phyloP scores from a whole-genome alignment of 2,888 invertebrate species.

The Hirtodrosophila cameraria region DNA sequence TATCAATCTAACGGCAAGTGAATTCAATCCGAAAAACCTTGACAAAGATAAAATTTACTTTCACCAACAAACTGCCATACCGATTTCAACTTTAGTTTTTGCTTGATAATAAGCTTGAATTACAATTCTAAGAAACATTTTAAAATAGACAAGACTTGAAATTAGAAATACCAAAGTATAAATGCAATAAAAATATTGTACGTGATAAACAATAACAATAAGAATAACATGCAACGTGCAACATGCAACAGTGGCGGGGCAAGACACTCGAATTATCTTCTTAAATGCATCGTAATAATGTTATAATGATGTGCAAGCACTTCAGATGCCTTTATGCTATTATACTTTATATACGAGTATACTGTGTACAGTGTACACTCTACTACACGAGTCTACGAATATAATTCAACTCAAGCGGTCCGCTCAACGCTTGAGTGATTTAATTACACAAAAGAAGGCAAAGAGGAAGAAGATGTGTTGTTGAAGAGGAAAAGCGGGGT shows the following conservation, averaged over 20 bases:
- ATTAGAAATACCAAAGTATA: background rate
- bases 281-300: slow-evolving; percentile 56
- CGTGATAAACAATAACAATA: slow-evolving; percentile 47
- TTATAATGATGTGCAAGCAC: slow-evolving; percentile 70
- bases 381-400: slow-evolving; percentile 17
- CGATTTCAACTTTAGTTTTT: too few species aligned
- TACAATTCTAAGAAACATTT: too few species aligned
- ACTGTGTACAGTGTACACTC: too few species aligned
- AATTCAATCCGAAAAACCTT: too few species aligned
- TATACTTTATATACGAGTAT: slow-evolving; percentile 31
- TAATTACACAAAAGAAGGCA: slow-evolving; percentile 63
- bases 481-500: background rate
- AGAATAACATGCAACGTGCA: too few species aligned
- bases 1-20: too few species aligned
- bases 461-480: slow-evolving; percentile 17
- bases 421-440: slow-evolving; percentile 74
- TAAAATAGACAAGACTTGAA: too few species aligned
- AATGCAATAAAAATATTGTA: background rate
- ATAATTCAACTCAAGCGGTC: slow-evolving; percentile 36
- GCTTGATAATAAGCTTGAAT: too few species aligned
- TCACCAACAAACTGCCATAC: too few species aligned
- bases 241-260: slow-evolving; percentile 16
- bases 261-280: slow-evolving; percentile 47
- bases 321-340: slow-evolving; percentile 36
- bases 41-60: too few species aligned